Conservation (phyloP, 1,140 invertebrate species). For the Pseudachorutes palmiensis region DNA sequence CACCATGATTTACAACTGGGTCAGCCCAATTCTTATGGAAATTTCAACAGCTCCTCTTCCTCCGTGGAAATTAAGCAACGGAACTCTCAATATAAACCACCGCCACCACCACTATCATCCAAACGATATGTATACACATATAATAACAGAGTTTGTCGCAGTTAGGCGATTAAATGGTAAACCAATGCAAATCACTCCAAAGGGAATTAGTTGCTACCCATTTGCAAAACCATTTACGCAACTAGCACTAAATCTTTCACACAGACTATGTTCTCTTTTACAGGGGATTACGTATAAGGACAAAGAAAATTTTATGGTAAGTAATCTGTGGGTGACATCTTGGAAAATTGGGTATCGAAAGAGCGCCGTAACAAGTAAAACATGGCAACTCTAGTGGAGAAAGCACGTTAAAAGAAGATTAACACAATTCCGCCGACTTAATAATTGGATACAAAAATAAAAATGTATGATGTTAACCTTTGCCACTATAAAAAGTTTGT, state of each 20-base stretch:
- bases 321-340: no score
- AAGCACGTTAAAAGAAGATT: no score
- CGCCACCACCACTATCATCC: not conserved
- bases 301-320: not conserved
- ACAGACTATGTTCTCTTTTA: not conserved
- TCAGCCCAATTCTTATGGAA: conserved; percentile 6
- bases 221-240: not conserved
- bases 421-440: no score
- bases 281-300: not conserved
- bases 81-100: not conserved
- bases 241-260: not conserved
- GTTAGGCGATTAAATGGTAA: not conserved
- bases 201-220: not conserved
- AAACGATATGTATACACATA: not conserved
- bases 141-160: not conserved
- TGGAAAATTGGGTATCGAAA: no score
- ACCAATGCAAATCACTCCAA: conserved; percentile 7
- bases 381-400: no score
- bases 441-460: no score
- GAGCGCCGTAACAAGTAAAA: no score
- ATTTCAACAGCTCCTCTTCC: not conserved
- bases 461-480: no score
- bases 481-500: no score
- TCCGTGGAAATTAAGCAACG: not conserved
- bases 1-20: conserved; percentile 7